Evolutionary conservation across 2,113 vertebrate genomes (phyloP).

Genomic region (Mustela lutreola): DNA sequence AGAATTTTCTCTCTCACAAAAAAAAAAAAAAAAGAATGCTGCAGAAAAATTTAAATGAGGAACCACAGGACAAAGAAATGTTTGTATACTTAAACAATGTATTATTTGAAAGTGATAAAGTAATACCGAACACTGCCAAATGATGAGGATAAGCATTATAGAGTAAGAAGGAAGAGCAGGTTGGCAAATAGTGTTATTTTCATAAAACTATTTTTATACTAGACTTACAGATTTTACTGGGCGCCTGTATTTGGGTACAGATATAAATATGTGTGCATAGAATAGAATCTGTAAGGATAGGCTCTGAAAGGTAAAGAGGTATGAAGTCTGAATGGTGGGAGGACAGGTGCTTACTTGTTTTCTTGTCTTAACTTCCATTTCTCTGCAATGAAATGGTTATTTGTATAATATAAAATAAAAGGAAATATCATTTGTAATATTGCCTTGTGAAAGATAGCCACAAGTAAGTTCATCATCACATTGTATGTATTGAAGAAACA

Average conservation of each 20-base stretch:
- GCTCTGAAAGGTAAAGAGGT: background rate
- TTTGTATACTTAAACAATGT: background rate
- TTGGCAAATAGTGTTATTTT: constrained; percentile 24
- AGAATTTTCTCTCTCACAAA: background rate
- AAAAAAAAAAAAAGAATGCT: background rate
- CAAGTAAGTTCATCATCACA: background rate
- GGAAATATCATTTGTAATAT: constrained; percentile 8
- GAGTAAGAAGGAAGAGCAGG: constrained; percentile 9
- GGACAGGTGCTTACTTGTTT: background rate
- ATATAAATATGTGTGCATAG: constrained; percentile 29
- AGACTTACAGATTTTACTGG: background rate
- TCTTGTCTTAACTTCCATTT: constrained; percentile 40
- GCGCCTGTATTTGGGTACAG: background rate
- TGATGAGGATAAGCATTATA: background rate
- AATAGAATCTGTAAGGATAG: constrained; percentile 21
- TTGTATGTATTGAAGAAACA: constrained; percentile 41
- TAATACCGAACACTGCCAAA: background rate
- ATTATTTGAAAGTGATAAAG: constrained; percentile 40
- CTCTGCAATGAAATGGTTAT: constrained; percentile 38
- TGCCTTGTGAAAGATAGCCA: constrained; percentile 32
- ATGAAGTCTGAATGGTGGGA: constrained; percentile 5
- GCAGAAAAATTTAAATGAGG: background rate
- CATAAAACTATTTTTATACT: background rate
- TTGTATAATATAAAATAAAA: constrained; percentile 11
- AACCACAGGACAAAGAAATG: background rate